Evolutionary conservation across 2,113 vertebrate species (phyloP).

Genomic region (Indri indri): DNA sequence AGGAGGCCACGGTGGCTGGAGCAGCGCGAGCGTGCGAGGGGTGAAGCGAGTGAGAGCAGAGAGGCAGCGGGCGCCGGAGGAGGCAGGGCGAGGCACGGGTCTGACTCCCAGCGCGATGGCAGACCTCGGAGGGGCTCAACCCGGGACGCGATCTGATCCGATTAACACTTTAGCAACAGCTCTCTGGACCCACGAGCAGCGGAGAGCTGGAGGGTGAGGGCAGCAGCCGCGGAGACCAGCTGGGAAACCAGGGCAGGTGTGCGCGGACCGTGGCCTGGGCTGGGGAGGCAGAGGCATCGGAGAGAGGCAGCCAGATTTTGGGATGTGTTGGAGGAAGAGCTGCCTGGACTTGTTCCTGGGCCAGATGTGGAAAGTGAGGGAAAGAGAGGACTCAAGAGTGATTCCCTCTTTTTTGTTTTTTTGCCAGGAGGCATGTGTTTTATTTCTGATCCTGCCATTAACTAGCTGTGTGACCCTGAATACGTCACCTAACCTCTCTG

Average conservation of each 20-base stretch:
- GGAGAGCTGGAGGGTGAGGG: not conserved
- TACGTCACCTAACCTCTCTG: not conserved
- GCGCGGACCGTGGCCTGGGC: not conserved
- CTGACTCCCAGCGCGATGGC: not conserved
- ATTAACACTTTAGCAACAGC: constrained; percentile 53
- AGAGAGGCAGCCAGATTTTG: not conserved
- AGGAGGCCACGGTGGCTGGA: fast-evolving
- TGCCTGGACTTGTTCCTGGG: not conserved
- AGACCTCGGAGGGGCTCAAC: not conserved
- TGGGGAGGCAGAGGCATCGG: not conserved
- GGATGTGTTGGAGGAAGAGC: not conserved
- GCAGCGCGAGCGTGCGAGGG: fast-evolving
- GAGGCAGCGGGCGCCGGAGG: not conserved
- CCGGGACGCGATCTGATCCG: not conserved
- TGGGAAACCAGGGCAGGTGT: not conserved
- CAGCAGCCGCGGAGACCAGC: not conserved
- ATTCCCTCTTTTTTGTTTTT: not conserved
- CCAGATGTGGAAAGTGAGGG: fast-evolving
- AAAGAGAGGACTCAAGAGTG: not conserved
- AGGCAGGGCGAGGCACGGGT: not conserved
- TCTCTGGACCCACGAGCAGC: not conserved
- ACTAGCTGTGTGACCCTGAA: not conserved
- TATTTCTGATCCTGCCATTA: not conserved
- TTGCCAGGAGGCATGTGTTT: not conserved
- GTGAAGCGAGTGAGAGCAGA: not conserved